phyloP scores from a whole-genome alignment of 2,797 vertebrate species.

The Arrhamphus sclerolepis region DNA sequence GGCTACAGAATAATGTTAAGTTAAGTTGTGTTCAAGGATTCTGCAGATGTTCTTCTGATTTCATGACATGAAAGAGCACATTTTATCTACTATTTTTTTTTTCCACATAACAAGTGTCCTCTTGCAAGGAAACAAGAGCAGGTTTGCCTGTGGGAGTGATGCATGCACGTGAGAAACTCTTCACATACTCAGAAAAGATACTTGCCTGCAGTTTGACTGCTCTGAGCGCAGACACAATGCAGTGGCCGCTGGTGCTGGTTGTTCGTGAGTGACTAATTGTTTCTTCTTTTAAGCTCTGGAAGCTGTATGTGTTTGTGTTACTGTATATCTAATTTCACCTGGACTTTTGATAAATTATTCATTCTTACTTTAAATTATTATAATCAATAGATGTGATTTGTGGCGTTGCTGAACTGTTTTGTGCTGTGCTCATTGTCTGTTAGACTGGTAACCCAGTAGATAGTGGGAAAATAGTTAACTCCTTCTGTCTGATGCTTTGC shows the following conservation, averaged over 20 bases:
- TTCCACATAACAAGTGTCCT: conserved; percentile 8
- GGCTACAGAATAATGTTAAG: too few relatives aligned
- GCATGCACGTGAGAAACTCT: conserved; percentile 56
- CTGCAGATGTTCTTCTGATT: too few relatives aligned
- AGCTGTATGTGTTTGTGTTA: not conserved
- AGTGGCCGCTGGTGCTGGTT: conserved; percentile 21
- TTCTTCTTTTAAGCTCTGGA: too few relatives aligned
- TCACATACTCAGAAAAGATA: conserved; percentile 64
- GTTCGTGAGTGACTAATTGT: conserved; percentile 51
- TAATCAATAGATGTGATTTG: too few relatives aligned
- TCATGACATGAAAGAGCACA: too few relatives aligned
- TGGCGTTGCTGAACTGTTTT: too few relatives aligned
- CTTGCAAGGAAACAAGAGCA: conserved; percentile 35
- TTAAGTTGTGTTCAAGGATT: too few relatives aligned
- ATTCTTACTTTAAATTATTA: not conserved
- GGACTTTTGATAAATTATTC: not conserved
- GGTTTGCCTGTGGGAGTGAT: conserved; percentile 73
- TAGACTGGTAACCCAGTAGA: too few relatives aligned
- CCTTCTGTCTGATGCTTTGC: too few relatives aligned
- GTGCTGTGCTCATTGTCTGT: too few relatives aligned
- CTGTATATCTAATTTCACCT: not conserved
- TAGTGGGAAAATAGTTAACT: too few relatives aligned
- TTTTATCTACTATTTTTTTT: not conserved
- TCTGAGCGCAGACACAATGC: conserved; percentile 28
- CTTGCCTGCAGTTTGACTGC: conserved; percentile 9